These are phyloP conservation scores for Patiria miniata DNA, from an alignment of 35 echinoderm and acorn worm species.

Conservation along the genomic window DNA sequence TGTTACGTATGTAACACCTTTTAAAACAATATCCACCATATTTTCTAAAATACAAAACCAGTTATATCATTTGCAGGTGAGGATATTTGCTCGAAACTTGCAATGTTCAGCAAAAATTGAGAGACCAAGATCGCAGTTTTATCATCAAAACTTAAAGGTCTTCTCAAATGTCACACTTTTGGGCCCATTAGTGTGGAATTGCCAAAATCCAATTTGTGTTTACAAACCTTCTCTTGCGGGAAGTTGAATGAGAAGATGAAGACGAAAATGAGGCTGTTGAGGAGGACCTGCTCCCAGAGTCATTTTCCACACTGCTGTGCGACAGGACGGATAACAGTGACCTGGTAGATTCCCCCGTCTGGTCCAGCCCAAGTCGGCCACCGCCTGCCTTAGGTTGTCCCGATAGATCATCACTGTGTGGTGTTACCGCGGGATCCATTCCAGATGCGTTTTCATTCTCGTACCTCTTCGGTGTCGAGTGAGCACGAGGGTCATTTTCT, in stretches of 20 bases:
- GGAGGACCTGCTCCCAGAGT: slow-evolving; percentile 43
- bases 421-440: not conserved
- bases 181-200: no score
- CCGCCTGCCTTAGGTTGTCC: not conserved
- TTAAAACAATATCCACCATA: no score
- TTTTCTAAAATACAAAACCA: no score
- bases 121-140: no score
- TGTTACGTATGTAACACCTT: no score
- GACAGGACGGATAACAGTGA: slow-evolving; percentile 84
- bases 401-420: not conserved
- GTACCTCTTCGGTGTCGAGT: slow-evolving; percentile 41
- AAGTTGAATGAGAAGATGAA: not conserved
- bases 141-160: no score
- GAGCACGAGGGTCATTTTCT: slow-evolving; percentile 15
- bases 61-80: no score
- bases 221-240: not conserved
- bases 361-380: slow-evolving; percentile 5
- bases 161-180: no score
- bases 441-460: not conserved
- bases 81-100: no score
- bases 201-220: no score
- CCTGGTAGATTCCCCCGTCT: slow-evolving; percentile 80
- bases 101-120: no score
- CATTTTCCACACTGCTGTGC: slow-evolving; percentile 74
- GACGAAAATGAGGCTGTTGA: slow-evolving; percentile 12